Percentiles rank a stretch among this genome's conserved stretches.
These are phyloP conservation scores for Equus quagga DNA, from an alignment of 2,113 vertebrate species.

Conservation along the genomic window DNA sequence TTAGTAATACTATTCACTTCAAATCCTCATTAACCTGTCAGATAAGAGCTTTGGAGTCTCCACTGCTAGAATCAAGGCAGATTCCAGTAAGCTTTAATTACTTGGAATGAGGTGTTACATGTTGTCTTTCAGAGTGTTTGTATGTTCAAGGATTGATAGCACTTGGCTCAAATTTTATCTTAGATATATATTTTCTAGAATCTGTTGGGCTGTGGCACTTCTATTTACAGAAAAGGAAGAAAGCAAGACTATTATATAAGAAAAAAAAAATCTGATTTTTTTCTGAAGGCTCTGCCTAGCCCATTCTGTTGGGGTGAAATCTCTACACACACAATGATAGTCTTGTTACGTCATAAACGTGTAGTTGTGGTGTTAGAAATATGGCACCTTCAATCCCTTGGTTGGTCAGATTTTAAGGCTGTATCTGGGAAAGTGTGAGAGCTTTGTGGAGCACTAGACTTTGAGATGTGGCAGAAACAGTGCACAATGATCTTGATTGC, in stretches of 20 bases:
- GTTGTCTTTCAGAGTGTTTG: conserved; percentile 66
- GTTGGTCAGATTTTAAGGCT: neutral
- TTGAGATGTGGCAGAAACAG: neutral
- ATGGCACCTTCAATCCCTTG: neutral
- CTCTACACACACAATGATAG: neutral
- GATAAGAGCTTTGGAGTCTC: conserved; percentile 74
- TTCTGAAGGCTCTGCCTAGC: neutral
- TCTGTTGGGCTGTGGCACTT: neutral
- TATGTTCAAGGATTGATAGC: conserved; percentile 23
- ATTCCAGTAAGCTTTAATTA: conserved; percentile 80
- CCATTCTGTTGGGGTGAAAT: neutral
- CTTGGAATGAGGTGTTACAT: conserved; percentile 37
- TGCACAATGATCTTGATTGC: neutral
- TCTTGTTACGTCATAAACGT: neutral
- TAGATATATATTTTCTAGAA: conserved; percentile 23
- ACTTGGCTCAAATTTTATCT: conserved; percentile 56
- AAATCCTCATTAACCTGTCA: conserved; percentile 77
- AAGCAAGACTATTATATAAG: neutral
- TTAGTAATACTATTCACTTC: conserved; percentile 82
- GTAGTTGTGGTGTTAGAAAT: neutral
- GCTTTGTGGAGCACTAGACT: neutral
- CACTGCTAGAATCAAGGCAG: conserved; percentile 72
- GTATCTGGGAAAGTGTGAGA: neutral
- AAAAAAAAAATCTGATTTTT: neutral
- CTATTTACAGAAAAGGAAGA: neutral